Evolutionary conservation across 2,113 vertebrate genomes (phyloP).

Genomic region (Zingel zingel): DNA sequence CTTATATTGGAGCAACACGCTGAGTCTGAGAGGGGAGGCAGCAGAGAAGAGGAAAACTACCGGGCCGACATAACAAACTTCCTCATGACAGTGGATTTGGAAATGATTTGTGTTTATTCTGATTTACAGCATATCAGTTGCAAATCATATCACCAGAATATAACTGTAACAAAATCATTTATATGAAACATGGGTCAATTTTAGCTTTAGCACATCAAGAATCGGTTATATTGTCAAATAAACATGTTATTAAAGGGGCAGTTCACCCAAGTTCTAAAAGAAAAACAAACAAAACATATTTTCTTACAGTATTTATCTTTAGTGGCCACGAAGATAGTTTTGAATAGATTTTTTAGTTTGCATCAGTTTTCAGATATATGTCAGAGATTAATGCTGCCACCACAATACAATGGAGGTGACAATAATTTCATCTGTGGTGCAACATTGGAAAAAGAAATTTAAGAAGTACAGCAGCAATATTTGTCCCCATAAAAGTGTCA

Average conservation of each 20-base stretch:
- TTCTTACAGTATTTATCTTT: neutral
- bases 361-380: too few relatives aligned
- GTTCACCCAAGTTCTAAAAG: neutral
- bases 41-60: conserved; percentile 46
- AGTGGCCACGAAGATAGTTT: neutral
- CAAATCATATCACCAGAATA: neutral
- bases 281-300: neutral
- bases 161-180: neutral
- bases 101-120: conserved; percentile 22
- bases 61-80: neutral
- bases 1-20: conserved; percentile 20
- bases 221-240: neutral
- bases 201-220: neutral
- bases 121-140: neutral
- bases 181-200: neutral
- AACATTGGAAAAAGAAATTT: too few relatives aligned
- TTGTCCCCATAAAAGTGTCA: too few relatives aligned
- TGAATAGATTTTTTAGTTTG: neutral
- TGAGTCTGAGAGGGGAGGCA: neutral
- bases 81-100: neutral
- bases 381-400: neutral
- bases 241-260: neutral
- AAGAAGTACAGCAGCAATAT: too few relatives aligned
- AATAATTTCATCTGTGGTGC: neutral
- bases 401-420: too few relatives aligned